Base-by-base conservation (phyloP, 2,797 vertebrate species). In the Chelidonichthys spinosus region DNA sequence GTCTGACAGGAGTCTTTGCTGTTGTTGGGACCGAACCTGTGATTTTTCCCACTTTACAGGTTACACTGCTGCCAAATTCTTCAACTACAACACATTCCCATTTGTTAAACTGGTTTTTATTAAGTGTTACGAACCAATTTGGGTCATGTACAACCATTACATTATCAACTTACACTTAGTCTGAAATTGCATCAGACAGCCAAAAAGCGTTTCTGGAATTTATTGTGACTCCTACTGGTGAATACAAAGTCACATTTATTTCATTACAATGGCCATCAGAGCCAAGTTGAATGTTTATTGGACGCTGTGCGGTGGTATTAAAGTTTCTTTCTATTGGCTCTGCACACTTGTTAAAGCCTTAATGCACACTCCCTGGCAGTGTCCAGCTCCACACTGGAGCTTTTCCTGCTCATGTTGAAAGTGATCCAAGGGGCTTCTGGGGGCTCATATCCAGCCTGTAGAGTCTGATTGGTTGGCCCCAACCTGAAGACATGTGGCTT, bases 401-500 rank as follows among this genome's bases (percentile, higher is more conserved):
- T 68, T 33, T 68, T 40, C 59, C 59, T 59, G 49, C 1, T 53
- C 56, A 0, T 61, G 78, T 69, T 84, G 80, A 86, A 84, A 81
- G 69, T 64, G 81, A 89, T 90, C 86, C 82, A 64, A 9, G 5
- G 58, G 61, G 55, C 78, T 82, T 78, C 78, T 61, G 71, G 52
- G 68, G 78, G 80, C 78, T 74, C 71, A 73, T 39, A 32, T 83
- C 66, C 77, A 64, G 54, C 36, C 69, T 1, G 36, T 46, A 9
- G n/a, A 32, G 15, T 61, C 62, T 71, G 72, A 80, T 79, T 89
- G 81, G 85, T 63, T 79, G 85, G 79, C 62, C 54, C 53, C 56
- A 18, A 62, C 70, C 71, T 76, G 37, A 14, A 63, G 71, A 85
- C 90, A 93, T 91, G 87, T 93, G 92, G 84, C 64, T 92, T 65